Conservation (phyloP, 1,140 invertebrate species). For the Mercenaria mercenaria region DNA sequence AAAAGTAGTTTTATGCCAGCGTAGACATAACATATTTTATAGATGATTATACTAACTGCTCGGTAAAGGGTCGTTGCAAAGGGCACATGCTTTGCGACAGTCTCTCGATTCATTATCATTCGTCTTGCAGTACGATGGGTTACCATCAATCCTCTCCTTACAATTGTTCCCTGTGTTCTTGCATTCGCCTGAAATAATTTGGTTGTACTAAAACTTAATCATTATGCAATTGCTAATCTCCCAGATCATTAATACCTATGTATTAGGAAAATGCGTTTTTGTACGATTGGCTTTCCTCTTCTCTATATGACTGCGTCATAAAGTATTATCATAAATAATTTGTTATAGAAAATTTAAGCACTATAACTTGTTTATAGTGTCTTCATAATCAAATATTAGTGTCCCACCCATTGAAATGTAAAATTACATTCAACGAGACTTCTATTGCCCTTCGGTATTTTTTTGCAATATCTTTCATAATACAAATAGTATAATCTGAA, state of each 20-base stretch:
- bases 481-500: too few species aligned
- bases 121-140: not conserved
- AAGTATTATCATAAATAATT: too few species aligned
- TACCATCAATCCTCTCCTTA: not conserved
- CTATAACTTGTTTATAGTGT: too few species aligned
- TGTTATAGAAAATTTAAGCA: too few species aligned
- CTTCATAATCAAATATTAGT: too few species aligned
- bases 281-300: not conserved
- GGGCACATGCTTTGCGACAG: not conserved
- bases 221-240: not conserved
- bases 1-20: too few species aligned
- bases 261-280: not conserved
- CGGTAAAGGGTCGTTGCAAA: not conserved
- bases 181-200: conserved; percentile 22
- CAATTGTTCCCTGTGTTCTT: not conserved
- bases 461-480: too few species aligned
- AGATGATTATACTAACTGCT: conserved; percentile 15
- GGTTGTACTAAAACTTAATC: not conserved
- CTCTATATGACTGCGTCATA: too few species aligned
- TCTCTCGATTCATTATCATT: not conserved
- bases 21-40: too few species aligned
- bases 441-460: too few species aligned
- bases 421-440: too few species aligned
- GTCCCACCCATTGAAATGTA: too few species aligned
- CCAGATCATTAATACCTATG: not conserved